Evolutionary conservation across 2,797 vertebrate species (phyloP).

Genomic region (Melanotaenia boesemani): DNA sequence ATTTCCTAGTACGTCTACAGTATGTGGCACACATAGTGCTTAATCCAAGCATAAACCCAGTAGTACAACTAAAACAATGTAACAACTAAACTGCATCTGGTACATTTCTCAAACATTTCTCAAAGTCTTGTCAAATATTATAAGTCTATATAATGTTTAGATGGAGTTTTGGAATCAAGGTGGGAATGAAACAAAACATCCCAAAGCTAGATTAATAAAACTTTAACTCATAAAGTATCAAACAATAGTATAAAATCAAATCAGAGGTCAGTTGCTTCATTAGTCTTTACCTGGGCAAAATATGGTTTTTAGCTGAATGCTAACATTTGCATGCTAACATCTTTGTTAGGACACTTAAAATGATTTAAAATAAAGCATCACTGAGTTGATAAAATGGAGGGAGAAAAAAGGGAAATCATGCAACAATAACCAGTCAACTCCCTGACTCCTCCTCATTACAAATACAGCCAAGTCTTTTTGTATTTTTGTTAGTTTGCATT

Average conservation of each 20-base stretch:
- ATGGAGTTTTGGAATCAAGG: background rate
- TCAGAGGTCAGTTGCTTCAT: background rate
- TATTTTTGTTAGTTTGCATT: background rate
- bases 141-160: background rate
- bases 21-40: background rate
- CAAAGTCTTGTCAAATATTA: background rate
- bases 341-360: background rate
- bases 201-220: background rate
- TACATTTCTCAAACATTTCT: background rate
- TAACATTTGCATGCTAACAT: background rate
- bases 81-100: constrained; percentile 9
- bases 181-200: background rate
- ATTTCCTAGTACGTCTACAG: background rate
- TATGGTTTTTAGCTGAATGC: background rate
- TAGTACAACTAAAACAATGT: background rate
- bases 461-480: background rate
- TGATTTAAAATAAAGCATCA: background rate
- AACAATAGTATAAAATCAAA: background rate
- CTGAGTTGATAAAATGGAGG: background rate
- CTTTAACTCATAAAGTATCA: background rate
- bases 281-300: background rate
- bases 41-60: constrained; percentile 1
- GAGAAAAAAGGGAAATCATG: background rate
- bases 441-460: too few relatives aligned
- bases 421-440: background rate